Evolutionary conservation across 53 echinoderm and acorn worm species (phyloP), one percentile per base, ranked within the genome.

Genomic region (Zoroaster sp.): DNA sequence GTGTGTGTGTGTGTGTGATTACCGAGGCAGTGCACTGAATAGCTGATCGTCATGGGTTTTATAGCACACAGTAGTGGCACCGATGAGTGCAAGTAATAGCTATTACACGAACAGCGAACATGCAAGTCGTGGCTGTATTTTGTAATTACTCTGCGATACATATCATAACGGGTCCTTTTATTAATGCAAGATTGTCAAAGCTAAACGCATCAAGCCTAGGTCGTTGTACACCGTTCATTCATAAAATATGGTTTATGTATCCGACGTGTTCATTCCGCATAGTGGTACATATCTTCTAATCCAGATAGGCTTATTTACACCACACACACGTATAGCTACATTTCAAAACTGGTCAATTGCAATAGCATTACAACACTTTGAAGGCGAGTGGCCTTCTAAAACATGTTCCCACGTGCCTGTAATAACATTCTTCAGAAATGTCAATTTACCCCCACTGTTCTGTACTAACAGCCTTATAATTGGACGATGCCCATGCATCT

Each of bases 381-480:
- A n/a, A n/a, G n/a, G n/a, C n/a, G n/a, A n/a, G n/a, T n/a, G n/a
- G n/a, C n/a, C n/a, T n/a, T n/a, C n/a, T n/a, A n/a, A n/a, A n/a
- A 55, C 35, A 28, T 7, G 4, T 45, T 11, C 34, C 47, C 46
- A 47, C 46, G 30, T 51, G 46, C 17, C 47, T 47, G 21, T 15
- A 49, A 17, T 23, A 31, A 46, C 33, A 75, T 75, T 25, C 46
- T 46, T 5, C 9, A 51, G 49, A 34, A 17, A 5, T 76, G 30
- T 49, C 52, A 76, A 33, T 76, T 52, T 46, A 0, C 45, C 47
- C 76, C 76, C 13, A 76, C 76, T 76, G 76, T 76, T 76, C 49
- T 4, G 46, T 76, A 12, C 8, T 31, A 76, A 34, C 46, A 35
- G 33, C 35, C 69, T 69, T 25, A 47, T 51, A 12, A 47, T 47